Evolutionary conservation across 2,888 invertebrate species (phyloP), one percentile per base, ranked within the genome.

Genomic region (Strigamia maritima): DNA sequence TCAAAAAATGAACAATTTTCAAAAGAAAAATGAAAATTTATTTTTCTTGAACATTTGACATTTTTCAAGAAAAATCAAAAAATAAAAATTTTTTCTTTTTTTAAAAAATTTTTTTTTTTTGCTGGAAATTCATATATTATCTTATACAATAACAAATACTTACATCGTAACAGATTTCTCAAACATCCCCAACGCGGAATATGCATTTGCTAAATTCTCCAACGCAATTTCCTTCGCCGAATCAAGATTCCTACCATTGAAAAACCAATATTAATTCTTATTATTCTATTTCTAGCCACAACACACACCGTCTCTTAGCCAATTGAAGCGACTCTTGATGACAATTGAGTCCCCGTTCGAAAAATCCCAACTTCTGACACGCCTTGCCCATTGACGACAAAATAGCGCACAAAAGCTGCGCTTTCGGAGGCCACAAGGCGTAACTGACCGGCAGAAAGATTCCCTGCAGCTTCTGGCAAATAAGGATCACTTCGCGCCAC

Each of bases 331-430:
- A 49, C 40, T 65, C 54, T 28, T 40, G 65, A 31, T 78, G 78
- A 38, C 78, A 78, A 44, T 31, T 60, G 8, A 78, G 24, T 14
- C 60, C 78, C 10, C 35, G 12, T 24, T 78, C 78, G 31, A 26
- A 60, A 8, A 78, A 60, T n/a, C 44, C 65, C 78, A 78, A 26
- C 31, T 31, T 28, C 40, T 54, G 40, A 60, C 78, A 78, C 1
- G 60, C 78, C 16, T 65, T 78, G 14, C 78, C 78, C 78, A 78
- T 78, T 19, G 65, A 35, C 1, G 54, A 78, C n/a, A 54, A 65
- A n/a, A 60, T 19, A 10, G 60, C 65, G 19, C 78, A 78, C 28
- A 78, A 19, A 1, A 65, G 19, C n/a, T 78, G 28, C 8, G 78
- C 78, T 19, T 78, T 78, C 10, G 54, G 28, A 16, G 78, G 78